Base-by-base conservation (phyloP, 2,797 vertebrate genomes). In the Betta splendens region DNA sequence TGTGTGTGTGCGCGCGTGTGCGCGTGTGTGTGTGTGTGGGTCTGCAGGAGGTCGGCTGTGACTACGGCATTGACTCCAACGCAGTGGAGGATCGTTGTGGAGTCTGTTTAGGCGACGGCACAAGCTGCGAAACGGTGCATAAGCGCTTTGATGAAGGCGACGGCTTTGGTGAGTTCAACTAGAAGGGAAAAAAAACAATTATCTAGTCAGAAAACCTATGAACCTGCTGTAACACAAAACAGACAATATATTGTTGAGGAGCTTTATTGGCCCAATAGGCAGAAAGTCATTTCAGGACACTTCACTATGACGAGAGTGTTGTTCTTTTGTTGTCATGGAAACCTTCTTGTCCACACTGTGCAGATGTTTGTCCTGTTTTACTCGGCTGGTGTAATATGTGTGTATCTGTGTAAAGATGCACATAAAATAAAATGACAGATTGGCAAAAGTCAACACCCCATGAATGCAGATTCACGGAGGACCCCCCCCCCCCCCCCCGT, bases 11-110 rank as follows among this genome's bases (percentile, higher is more conserved):
- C n/a, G n/a, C n/a, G n/a, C n/a, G n/a, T n/a, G n/a, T n/a, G n/a
- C n/a, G n/a, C n/a, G n/a, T n/a, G n/a, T n/a, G n/a, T n/a, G n/a
- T n/a, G n/a, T n/a, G n/a, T n/a, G n/a, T 67, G 56, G 57, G 35
- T 59, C 49, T 49, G 28, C 66, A 99, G 97, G 84, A 85, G 44
- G 93, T 98, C 0, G 97, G 97, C 77, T 99, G 97, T 83, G 97
- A 99, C 91, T 94, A 93, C 53, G 95, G 96, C 67, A 98, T 99
- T 5, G 92, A 95, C 77, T 99, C 98, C n/a, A 97, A 94, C 0
- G 95, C 98, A 1, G 91, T 93, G 6, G 97, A 98, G 81, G 98
- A 99, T 67, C 93, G 89, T 37, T 99, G 98, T 17, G 98, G 98
- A 1, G 93, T 99, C 50, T 99, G 98, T 78, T 85, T 97, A 15